phyloP scores from a whole-genome alignment of 2,888 invertebrate species.

The Lysandra coridon region DNA sequence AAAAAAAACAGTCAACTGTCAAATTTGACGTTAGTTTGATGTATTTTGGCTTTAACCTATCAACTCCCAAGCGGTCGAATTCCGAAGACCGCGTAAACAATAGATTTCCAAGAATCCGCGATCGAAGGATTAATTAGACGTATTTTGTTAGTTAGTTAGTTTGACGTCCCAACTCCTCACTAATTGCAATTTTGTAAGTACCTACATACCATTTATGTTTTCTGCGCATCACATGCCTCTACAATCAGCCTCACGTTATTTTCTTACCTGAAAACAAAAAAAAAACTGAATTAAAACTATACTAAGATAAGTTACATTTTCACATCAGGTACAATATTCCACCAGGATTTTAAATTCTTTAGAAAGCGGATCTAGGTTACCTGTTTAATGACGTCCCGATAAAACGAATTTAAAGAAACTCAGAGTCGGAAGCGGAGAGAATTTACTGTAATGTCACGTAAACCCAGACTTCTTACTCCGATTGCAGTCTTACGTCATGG shows the following conservation, averaged over 20 bases:
- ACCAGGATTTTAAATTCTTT: background rate
- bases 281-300: background rate
- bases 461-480: background rate
- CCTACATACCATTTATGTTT: no score
- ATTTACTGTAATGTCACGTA: background rate
- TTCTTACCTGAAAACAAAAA: conserved; percentile 15
- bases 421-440: background rate
- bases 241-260: background rate
- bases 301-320: background rate
- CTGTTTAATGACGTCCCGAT: background rate
- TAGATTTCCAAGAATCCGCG: no score
- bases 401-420: background rate
- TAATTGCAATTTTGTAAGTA: no score
- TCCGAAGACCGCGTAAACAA: no score
- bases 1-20: no score
- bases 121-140: no score
- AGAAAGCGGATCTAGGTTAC: background rate
- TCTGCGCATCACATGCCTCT: background rate
- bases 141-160: no score
- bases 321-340: background rate
- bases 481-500: background rate
- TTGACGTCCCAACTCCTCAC: no score
- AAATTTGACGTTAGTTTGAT: no score
- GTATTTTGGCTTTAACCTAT: no score
- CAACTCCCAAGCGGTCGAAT: no score